These are phyloP conservation scores for Mola mola DNA, from an alignment of 2,113 vertebrate species.

Conservation along the genomic window DNA sequence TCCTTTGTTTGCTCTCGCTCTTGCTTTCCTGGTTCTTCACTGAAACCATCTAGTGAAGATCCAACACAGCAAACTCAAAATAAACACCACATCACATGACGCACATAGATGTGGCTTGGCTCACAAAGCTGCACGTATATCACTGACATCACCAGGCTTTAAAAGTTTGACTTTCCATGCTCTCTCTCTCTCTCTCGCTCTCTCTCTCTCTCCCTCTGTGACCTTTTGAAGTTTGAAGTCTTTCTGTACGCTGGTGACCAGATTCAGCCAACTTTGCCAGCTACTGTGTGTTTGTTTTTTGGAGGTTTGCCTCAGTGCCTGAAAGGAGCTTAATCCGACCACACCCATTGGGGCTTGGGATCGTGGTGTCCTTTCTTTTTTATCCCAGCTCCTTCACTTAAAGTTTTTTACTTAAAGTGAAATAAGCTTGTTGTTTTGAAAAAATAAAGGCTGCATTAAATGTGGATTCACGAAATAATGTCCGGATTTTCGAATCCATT, in stretches of 20 bases:
- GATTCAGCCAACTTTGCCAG: not conserved
- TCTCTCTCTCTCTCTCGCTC: no score
- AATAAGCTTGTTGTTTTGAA: constrained; percentile 3
- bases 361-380: constrained; percentile 3
- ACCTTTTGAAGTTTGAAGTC: not conserved
- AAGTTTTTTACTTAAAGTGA: not conserved
- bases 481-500: not conserved
- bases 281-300: constrained; percentile 5
- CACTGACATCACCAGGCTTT: not conserved
- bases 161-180: not conserved
- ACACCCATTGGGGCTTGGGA: not conserved
- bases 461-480: not conserved
- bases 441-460: not conserved
- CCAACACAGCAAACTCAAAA: not conserved
- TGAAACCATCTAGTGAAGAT: not conserved
- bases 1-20: not conserved
- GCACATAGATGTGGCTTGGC: not conserved
- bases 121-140: not conserved
- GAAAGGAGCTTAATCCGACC: constrained; percentile 1
- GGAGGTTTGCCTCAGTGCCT: not conserved
- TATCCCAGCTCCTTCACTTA: constrained; percentile 24
- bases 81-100: not conserved
- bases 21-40: not conserved
- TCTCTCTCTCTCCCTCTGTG: no score
- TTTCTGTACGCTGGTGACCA: not conserved